Evolutionary conservation across 2,113 vertebrate genomes (phyloP), one percentile per base, ranked within the genome.

Genomic region (Hippoglossus stenolepis): DNA sequence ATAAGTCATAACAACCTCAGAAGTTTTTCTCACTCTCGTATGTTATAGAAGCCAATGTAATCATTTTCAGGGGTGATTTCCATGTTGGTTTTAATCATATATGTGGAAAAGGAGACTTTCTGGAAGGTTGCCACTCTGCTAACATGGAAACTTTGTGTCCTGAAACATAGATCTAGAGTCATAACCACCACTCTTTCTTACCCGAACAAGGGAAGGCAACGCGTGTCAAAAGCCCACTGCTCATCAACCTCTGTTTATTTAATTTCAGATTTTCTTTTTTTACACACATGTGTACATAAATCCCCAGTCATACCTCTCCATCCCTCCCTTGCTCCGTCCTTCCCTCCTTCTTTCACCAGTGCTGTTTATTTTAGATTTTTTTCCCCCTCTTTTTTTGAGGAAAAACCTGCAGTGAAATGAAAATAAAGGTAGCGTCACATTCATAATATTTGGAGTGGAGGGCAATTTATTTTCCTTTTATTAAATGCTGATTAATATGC

Each of bases 401-500:
- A 87, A 90, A 91, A 91, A 91, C 75, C 79, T 85, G 76, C 84
- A 72, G 77, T 69, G 73, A 87, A 91, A 92, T 88, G 82, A 92
- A 94, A 93, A 93, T 86, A 94, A 86, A 91, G 91, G 85, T 84
- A 92, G 87, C 87, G 89, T 94, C 90, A 82, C 89, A 92, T 74
- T 91, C 90, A 95, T 96, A 97, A 96, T 97, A 97, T 96, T 97
- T 96, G 93, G 93, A 95, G 94, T 96, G 96, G 97, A 95, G 94
- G 84, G 92, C 92, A 92, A 93, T 93, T 93, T 96, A 95, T 97
- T 97, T 97, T 97, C 94, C 93, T 97, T 96, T 96, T 96, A 96
- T 95, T 96, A 96, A 96, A 97, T 93, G 76, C 95, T 96, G 95
- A 97, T 97, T 98, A 97, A 97, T 97, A 97, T 97, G 96, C 96